Percentiles rank a stretch among this genome's conserved stretches.
Conservation (phyloP, 2,797 vertebrate genomes). For the Brachyalestes nurse region DNA sequence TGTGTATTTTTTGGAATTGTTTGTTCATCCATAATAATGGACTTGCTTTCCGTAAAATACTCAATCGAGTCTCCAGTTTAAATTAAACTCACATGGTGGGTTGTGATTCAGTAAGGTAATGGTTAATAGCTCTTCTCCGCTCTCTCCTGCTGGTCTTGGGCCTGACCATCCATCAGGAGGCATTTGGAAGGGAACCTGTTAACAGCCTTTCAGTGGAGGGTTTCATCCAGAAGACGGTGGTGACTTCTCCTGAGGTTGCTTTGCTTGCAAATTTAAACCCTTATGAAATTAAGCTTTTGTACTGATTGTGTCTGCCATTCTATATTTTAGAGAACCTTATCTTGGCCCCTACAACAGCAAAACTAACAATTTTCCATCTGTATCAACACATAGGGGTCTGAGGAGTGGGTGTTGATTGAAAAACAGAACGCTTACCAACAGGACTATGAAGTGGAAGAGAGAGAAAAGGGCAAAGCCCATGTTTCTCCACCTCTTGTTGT, state of each 20-base stretch:
- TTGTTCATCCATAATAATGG: neutral
- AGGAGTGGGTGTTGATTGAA: slow-evolving; percentile 99
- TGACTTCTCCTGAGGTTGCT: slow-evolving; percentile 95
- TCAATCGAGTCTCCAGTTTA: slow-evolving; percentile 21
- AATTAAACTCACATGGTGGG: slow-evolving; percentile 63
- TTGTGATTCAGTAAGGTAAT: slow-evolving; percentile 23
- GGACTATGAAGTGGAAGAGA: slow-evolving; percentile 76
- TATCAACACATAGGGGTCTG: slow-evolving; percentile 97
- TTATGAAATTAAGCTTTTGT: slow-evolving; percentile 37
- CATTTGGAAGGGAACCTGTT: slow-evolving; percentile 86
- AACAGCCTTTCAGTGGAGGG: slow-evolving; percentile 90
- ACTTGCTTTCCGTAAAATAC: slow-evolving; percentile 7
- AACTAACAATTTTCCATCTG: slow-evolving; percentile 95
- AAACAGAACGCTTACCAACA: slow-evolving; percentile 86
- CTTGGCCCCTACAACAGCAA: slow-evolving; percentile 63
- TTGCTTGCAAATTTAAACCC: slow-evolving; percentile 60
- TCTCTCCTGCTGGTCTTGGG: slow-evolving; percentile 65
- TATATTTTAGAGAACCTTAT: slow-evolving; percentile 52
- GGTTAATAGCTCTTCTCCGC: slow-evolving; percentile 68
- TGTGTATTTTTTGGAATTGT: neutral
- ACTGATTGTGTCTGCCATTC: slow-evolving; percentile 46
- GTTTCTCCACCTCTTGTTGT: slow-evolving; percentile 50
- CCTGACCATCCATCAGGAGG: slow-evolving; percentile 79
- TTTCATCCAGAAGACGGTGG: slow-evolving; percentile 94
- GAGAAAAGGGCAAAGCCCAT: slow-evolving; percentile 72